Base-by-base conservation (phyloP, 2,888 invertebrate genomes). In the Epirrhoe tristata region DNA sequence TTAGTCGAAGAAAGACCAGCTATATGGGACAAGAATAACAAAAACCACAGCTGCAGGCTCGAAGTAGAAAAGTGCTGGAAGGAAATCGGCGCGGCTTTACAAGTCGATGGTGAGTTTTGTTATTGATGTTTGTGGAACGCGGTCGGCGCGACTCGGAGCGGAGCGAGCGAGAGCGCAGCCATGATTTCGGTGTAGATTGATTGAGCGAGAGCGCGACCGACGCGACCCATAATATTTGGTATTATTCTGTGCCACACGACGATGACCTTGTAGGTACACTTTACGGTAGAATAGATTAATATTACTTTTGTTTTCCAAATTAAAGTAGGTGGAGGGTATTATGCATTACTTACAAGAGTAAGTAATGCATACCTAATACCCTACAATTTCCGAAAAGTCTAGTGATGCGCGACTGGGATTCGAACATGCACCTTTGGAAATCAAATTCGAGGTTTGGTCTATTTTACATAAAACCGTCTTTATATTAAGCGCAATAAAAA, bases 31-130 rank as follows among this genome's bases (percentile, higher is more conserved):
- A 68, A 62, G 31, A 57, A 24, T n/a, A 46, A 43, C 34, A 51
- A 58, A 55, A 43, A 58, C 10, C 64, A 64, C 58, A 58, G 64
- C 54, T 58, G 55, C 55, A 64, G 64, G 52, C 10, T 39, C 3
- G 14, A 56, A 36, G 58, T 65, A 8, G 64, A 61, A 36, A 65
- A 65, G 54, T 61, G 64, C 34, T 68, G 68, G 68, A 58, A 55
- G 51, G 64, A 68, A 58, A 68, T 68, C 58, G 50, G 68, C 58
- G 51, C 50, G 16, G 55, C 61, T 17, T 54, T 68, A 51, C 48
- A 61, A 51, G 51, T 64, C 3, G 68, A 68, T 46, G 68, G 68
- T 68, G 51, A 54, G 68, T 68, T 60, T 59, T 48, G 48, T 59
- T 56, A 63, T 58, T 58, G 59, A 63, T 43, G 62, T 58, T 67